Evolutionary conservation across 2,888 invertebrate genomes (phyloP), one percentile per base, ranked within the genome.

Genomic region (Ormyrus thymus): DNA sequence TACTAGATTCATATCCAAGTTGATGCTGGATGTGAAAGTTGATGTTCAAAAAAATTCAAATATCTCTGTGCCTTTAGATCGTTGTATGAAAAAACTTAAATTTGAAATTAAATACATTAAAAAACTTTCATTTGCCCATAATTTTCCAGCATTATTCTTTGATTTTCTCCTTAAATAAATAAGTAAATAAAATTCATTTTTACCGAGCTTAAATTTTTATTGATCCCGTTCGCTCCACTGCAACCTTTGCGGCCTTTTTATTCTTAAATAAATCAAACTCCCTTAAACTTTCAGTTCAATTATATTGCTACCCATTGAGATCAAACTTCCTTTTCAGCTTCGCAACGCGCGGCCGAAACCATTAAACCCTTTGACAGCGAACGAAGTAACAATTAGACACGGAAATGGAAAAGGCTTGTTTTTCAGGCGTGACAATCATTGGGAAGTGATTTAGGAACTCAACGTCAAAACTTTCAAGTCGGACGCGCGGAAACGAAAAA

Each of bases 391-490:
- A 81, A 81, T 81, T 78, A 81, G 72, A n/a, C 51, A 45, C 73
- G 81, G 84, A 85, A 86, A 86, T 86, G 85, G 85, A 84, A 86
- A 86, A 86, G 84, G 82, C 86, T 86, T 86, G 86, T 85, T 86
- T 84, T 86, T 85, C 82, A 71, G 79, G 81, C 65, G 72, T 66
- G n/a, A 78, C 80, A 51, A 66, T 80, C 66, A 29, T 29, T 29
- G 29, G 29, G 29, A 29, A 29, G 29, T 29, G 29, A 29, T 29
- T 29, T 29, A 0, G 1, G 1, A 1, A 29, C 48, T 53, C 73
- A 56, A 70, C 77, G 66, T 29, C 29, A 29, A 29, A 65, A 74
- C 51, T 75, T 65, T 73, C 76, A 62, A 74, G 74, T 77, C 69
- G 77, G 71, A 77, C 74, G 48, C 29, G 29, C 29, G 2, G 29